Base-by-base conservation (phyloP, 2,797 vertebrate species). In the Tolypeutes matacus region DNA sequence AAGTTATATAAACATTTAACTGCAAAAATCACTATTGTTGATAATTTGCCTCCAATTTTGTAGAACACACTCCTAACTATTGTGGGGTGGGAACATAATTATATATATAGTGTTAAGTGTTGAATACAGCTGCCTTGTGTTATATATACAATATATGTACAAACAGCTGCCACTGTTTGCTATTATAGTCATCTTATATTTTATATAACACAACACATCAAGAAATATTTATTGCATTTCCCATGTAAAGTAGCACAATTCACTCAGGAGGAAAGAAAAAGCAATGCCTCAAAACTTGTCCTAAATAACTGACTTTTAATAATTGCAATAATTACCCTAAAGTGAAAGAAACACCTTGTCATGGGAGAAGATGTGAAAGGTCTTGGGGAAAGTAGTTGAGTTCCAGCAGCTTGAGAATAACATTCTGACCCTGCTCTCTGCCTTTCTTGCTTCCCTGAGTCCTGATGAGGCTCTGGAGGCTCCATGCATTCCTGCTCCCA, bases 211-310 rank as follows among this genome's bases (percentile, higher is more conserved):
- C 14, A 65, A 64, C 42, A 82, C 29, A 81, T 58, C 56, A 93
- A 86, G 65, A 85, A 88, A 70, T 95, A 96, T 81, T 94, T 89
- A 85, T 64, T 95, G 89, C 13, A 83, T 88, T 95, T 94, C 65
- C 76, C 76, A 87, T 89, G 67, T 34, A 89, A 84, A 69, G 21
- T 53, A 82, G 81, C 72, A 29, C 87, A 91, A 88, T 67, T 81
- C 75, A 94, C 76, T 86, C 31, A 36, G 75, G 90, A 86, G 36
- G 83, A 91, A 95, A 70, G 75, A 46, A 89, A 80, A 67, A 86
- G 80, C 42, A 83, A 73, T 80, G 42, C 27, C 75, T 92, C 83
- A 67, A 72, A 95, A 64, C 62, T 89, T 75, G 23, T 58, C 51
- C 86, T 85, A 90, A 94, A 75, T 85, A 94, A 81, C 27, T 56